These are phyloP conservation scores for Bufotes viridis DNA, from an alignment of 2,797 vertebrate species.

Conservation along the genomic window DNA sequence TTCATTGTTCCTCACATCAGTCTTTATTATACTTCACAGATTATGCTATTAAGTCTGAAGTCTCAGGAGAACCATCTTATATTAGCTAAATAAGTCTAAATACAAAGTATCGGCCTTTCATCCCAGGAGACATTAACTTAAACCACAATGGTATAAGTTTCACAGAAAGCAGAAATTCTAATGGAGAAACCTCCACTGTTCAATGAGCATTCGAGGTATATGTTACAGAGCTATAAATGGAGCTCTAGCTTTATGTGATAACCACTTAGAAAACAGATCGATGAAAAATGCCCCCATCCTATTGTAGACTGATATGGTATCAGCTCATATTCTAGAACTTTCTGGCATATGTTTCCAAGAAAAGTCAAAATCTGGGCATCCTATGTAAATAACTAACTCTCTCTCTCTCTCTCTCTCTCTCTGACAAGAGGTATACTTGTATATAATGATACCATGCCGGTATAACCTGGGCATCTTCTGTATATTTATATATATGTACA, in stretches of 20 bases:
- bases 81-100: constrained; percentile 59
- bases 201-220: constrained; percentile 18
- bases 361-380: neutral
- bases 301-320: neutral
- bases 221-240: constrained; percentile 27
- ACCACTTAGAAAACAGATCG: neutral
- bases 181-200: constrained; percentile 32
- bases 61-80: constrained; percentile 47
- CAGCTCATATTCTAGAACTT: neutral
- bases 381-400: no score
- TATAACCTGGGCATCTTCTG: no score
- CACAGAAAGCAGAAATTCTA: constrained; percentile 35
- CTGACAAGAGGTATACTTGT: neutral
- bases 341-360: neutral
- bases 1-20: constrained; percentile 68
- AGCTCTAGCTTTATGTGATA: constrained; percentile 3
- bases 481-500: no score
- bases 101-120: constrained; percentile 53
- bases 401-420: no score
- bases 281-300: neutral
- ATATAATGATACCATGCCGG: neutral
- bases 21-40: constrained; percentile 66
- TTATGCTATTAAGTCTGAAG: constrained; percentile 64
- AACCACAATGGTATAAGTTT: constrained; percentile 60
- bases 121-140: constrained; percentile 47